Evolutionary conservation across 1,140 invertebrate species (phyloP).

Genomic region (Dreissena rostriformis): DNA sequence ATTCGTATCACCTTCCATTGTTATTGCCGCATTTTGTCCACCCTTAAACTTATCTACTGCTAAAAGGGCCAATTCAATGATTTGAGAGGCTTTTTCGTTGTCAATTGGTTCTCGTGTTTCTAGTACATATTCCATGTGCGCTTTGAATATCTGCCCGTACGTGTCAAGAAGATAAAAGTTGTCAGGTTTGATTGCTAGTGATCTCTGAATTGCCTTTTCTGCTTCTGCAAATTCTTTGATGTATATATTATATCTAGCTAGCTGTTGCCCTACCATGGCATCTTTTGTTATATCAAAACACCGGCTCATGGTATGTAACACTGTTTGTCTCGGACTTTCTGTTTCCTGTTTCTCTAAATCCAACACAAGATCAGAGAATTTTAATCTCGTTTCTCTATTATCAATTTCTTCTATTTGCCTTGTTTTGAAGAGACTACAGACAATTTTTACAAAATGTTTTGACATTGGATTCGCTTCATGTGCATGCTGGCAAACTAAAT

Average conservation of each 20-base stretch:
- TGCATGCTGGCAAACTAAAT: not conserved
- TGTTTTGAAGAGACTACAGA: conserved; percentile 48
- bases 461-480: conserved; percentile 37
- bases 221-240: conserved; percentile 20
- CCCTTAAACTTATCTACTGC: conserved; percentile 26
- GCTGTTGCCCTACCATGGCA: conserved; percentile 43
- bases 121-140: conserved; percentile 27
- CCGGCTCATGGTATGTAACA: conserved; percentile 13
- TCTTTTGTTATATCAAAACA: conserved; percentile 47
- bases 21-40: conserved; percentile 18
- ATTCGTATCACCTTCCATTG: conserved; percentile 29
- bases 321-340: not conserved
- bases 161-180: conserved; percentile 41
- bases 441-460: conserved; percentile 37
- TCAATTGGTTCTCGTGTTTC: not conserved
- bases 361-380: conserved; percentile 30
- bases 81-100: not conserved
- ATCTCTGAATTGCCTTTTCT: conserved; percentile 21
- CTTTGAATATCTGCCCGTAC: conserved; percentile 39
- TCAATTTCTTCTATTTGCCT: conserved; percentile 14
- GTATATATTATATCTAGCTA: conserved; percentile 30
- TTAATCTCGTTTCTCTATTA: conserved; percentile 18
- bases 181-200: conserved; percentile 12
- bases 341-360: conserved; percentile 3
- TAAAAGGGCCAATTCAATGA: conserved; percentile 26